Evolutionary conservation across 2,797 vertebrate genomes (phyloP).

Genomic region (Pteropus rufus): DNA sequence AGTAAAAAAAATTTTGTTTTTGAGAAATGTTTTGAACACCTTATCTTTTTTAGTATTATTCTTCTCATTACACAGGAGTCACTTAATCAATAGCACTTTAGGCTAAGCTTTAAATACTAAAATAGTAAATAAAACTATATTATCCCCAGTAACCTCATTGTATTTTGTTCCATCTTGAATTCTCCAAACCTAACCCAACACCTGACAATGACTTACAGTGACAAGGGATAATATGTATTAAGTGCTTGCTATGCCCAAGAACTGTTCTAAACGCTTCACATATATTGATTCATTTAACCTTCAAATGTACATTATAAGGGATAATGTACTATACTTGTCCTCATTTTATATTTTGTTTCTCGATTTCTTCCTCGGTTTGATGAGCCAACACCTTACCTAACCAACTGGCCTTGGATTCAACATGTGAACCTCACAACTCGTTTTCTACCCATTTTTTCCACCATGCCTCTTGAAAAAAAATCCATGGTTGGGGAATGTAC

Average conservation of each 20-base stretch:
- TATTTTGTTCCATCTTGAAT: neutral
- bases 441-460: neutral
- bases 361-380: neutral
- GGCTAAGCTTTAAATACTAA: constrained; percentile 61
- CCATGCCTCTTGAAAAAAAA: neutral
- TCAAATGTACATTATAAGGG: neutral
- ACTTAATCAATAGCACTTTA: constrained; percentile 68
- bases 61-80: constrained; percentile 63
- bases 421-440: neutral
- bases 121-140: constrained; percentile 29
- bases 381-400: neutral
- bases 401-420: neutral
- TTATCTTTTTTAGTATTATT: constrained; percentile 71
- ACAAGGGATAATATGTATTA: neutral
- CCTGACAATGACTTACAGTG: neutral
- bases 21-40: constrained; percentile 8
- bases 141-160: neutral
- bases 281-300: neutral
- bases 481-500: neutral
- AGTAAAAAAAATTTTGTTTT: constrained; percentile 51
- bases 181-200: neutral
- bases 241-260: neutral
- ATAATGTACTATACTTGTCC: neutral
- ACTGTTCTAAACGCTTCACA: neutral
- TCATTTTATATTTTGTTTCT: neutral